Percentiles rank a stretch among this genome's conserved stretches.
phyloP scores from a whole-genome alignment of 1,140 invertebrate genomes.

The Drosophila persimilis region DNA sequence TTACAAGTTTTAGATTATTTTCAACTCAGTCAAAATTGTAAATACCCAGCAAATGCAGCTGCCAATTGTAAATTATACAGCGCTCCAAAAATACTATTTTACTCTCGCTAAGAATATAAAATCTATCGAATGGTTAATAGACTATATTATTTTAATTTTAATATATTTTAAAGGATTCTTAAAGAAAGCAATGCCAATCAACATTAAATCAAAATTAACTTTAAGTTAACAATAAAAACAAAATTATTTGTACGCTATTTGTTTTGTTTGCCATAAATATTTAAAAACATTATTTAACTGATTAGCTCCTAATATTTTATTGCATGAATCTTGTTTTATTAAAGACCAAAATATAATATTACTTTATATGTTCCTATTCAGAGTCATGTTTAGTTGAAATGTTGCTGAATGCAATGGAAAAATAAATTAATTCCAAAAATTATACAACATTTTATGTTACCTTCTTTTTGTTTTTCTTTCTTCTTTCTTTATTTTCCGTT shows the following conservation, averaged over 20 bases:
- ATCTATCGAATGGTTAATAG: slow-evolving; percentile 27
- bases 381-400: slow-evolving; percentile 50
- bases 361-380: slow-evolving; percentile 46
- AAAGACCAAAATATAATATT: slow-evolving; percentile 1
- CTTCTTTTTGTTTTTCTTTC: slow-evolving; percentile 10
- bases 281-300: slow-evolving; percentile 62
- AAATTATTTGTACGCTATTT: slow-evolving; percentile 47
- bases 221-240: slow-evolving; percentile 63
- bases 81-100: slow-evolving; percentile 38
- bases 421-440: slow-evolving; percentile 39
- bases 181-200: slow-evolving; percentile 70
- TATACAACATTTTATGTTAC: slow-evolving; percentile 11
- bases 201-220: slow-evolving; percentile 73
- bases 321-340: slow-evolving; percentile 63
- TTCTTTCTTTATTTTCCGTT: slow-evolving; percentile 11
- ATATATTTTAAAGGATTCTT: slow-evolving; percentile 55
- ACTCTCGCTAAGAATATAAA: slow-evolving; percentile 3
- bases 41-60: slow-evolving; percentile 50
- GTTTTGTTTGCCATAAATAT: slow-evolving; percentile 70
- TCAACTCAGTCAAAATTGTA: slow-evolving; percentile 48
- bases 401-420: slow-evolving; percentile 27
- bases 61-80: slow-evolving; percentile 72
- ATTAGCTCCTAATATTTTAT: slow-evolving; percentile 36
- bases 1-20: slow-evolving; percentile 14
- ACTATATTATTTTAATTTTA: slow-evolving; percentile 62